Evolutionary conservation across 2,888 invertebrate species (phyloP).

Genomic region (Ctenicera cuprea): DNA sequence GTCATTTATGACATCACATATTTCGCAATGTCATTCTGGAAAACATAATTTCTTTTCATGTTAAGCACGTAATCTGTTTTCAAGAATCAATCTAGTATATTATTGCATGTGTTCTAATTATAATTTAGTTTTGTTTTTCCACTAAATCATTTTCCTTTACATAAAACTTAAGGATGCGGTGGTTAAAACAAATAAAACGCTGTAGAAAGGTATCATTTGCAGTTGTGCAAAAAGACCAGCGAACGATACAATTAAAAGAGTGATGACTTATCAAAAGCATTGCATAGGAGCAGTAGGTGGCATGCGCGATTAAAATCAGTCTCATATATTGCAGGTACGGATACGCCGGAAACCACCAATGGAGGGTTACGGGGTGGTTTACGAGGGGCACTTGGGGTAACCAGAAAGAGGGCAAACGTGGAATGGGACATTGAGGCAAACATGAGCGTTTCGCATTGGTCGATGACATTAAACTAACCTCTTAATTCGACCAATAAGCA

Average conservation of each 20-base stretch:
- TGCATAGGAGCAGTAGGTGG: conserved; percentile 46
- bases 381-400: conserved; percentile 54
- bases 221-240: conserved; percentile 5
- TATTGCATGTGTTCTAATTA: not conserved
- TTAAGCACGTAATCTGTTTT: not conserved
- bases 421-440: conserved; percentile 55
- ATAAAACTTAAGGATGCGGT: not conserved
- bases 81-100: not conserved
- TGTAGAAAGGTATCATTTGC: not conserved
- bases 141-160: not conserved
- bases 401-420: conserved; percentile 67
- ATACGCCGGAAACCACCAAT: conserved; percentile 69
- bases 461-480: conserved; percentile 62
- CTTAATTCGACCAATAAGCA: conserved; percentile 63
- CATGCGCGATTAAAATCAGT: conserved; percentile 57
- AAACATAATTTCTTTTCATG: not conserved
- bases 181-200: not conserved
- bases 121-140: not conserved
- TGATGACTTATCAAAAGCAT: conserved; percentile 6
- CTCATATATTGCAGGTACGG: conserved; percentile 62
- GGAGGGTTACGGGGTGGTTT: conserved; percentile 60
- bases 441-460: conserved; percentile 63
- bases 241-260: conserved; percentile 13
- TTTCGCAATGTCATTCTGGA: not conserved
- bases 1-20: not conserved